phyloP scores from a whole-genome alignment of 2,797 vertebrate genomes.

The Eutrigla gurnardus region DNA sequence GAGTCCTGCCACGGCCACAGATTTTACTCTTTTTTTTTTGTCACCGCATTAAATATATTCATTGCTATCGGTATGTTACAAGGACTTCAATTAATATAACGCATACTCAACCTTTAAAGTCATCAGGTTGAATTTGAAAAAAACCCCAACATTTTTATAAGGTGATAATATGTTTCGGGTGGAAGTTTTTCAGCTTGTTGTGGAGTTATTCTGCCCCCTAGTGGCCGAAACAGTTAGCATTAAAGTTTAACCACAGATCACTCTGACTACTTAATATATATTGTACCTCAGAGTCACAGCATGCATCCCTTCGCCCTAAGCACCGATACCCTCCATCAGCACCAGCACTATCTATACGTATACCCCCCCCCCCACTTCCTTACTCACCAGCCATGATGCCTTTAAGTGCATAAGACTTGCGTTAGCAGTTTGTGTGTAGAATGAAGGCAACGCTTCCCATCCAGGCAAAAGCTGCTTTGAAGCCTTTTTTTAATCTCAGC shows the following conservation, averaged over 20 bases:
- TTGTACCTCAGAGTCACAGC: not conserved
- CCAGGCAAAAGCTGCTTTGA: slow-evolving; percentile 49
- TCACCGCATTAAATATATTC: no score
- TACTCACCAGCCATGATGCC: not conserved
- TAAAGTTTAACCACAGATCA: not conserved
- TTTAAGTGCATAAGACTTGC: not conserved
- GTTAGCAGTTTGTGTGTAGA: not conserved
- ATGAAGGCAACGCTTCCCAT: not conserved
- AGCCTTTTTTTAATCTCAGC: slow-evolving; percentile 35
- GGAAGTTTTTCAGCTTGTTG: not conserved
- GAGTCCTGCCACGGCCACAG: no score
- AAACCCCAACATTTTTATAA: not conserved
- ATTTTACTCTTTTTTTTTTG: no score
- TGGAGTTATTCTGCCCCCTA: slow-evolving; percentile 3
- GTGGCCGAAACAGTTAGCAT: not conserved
- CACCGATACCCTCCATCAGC: not conserved
- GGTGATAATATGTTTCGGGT: not conserved
- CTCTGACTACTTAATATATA: not conserved
- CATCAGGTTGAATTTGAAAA: not conserved
- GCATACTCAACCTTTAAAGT: no score
- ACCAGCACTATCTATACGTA: not conserved
- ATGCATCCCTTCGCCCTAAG: not conserved
- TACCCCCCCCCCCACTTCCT: not conserved
- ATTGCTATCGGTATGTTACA: no score
- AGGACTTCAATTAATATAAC: not conserved